Percentiles rank a stretch among this genome's conserved stretches.
These are phyloP conservation scores for Mandrillus leucophaeus DNA, from an alignment of 2,113 vertebrate species.

Conservation along the genomic window DNA sequence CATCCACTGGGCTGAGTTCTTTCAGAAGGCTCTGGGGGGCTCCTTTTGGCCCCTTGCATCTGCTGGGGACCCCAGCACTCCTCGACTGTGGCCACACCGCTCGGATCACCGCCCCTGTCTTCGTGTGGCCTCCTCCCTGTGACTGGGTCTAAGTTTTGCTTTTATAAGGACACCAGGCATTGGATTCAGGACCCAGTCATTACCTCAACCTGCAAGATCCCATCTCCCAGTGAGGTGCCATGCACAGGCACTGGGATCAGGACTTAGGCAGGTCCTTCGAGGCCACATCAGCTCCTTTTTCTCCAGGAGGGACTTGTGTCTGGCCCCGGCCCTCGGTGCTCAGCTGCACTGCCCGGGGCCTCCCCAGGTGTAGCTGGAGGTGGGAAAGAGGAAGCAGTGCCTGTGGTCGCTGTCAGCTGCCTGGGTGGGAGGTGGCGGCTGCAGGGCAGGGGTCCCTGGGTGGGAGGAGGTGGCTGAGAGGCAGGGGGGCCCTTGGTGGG, in stretches of 20 bases:
- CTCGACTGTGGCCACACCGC: not conserved
- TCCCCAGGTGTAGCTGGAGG: not conserved
- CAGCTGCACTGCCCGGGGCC: accelerated
- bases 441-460: too few relatives aligned
- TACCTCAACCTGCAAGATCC: not conserved
- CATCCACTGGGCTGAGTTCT: too few relatives aligned
- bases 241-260: not conserved
- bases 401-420: too few relatives aligned
- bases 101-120: not conserved
- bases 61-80: not conserved
- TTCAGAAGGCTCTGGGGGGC: not conserved
- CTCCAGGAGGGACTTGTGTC: not conserved
- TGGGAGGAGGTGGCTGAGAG: too few relatives aligned
- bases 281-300: not conserved
- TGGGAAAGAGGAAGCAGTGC: not conserved
- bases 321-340: accelerated
- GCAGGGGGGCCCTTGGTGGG: too few relatives aligned
- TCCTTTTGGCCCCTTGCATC: not conserved
- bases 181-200: not conserved
- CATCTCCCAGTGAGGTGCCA: not conserved
- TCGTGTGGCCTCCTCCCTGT: not conserved
- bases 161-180: not conserved
- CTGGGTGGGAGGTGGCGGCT: too few relatives aligned
- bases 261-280: not conserved
- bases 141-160: not conserved